A percentile compares a stretch with the other conserved stretches of the same genome.
Evolutionary conservation across 2,113 vertebrate genomes (phyloP).

Genomic region (Periophthalmodon schlosseri): DNA sequence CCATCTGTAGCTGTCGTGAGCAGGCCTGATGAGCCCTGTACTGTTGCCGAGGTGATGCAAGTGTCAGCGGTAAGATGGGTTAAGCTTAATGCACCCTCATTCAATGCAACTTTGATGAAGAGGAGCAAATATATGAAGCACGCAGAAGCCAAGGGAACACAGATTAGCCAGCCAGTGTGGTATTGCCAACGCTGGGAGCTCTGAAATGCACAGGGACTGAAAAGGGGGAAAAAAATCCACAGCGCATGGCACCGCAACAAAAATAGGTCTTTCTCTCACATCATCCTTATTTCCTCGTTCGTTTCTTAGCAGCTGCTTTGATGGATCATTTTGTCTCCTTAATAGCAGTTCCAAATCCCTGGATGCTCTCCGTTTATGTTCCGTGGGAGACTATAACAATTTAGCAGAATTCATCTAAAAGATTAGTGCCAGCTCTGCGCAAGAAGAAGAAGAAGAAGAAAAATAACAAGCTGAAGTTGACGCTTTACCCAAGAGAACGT

Average conservation of each 20-base stretch:
- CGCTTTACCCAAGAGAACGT: conserved; percentile 48
- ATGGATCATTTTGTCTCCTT: conserved; percentile 72
- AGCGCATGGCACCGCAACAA: conserved; percentile 35
- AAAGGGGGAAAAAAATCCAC: not conserved
- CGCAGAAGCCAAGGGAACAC: conserved; percentile 34
- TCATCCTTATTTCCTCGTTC: conserved; percentile 57
- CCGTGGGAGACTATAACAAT: conserved; percentile 66
- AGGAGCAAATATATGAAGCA: conserved; percentile 37
- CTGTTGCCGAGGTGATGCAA: conserved; percentile 11
- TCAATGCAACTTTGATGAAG: conserved; percentile 52
- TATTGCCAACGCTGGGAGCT: conserved; percentile 14
- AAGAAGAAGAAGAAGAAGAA: conserved; percentile 40
- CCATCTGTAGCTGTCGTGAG: conserved; percentile 40
- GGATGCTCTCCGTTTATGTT: conserved; percentile 64
- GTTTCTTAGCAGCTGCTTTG: conserved; percentile 67
- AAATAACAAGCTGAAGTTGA: conserved; percentile 27
- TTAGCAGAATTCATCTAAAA: conserved; percentile 62
- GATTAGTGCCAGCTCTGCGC: conserved; percentile 49
- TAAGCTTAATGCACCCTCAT: conserved; percentile 33
- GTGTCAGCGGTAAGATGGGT: conserved; percentile 28
- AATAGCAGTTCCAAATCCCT: conserved; percentile 71
- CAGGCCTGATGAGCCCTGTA: conserved; percentile 39
- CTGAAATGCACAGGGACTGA: conserved; percentile 16
- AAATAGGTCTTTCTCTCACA: conserved; percentile 67
- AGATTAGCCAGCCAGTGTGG: conserved; percentile 36